Percentiles rank a stretch among this genome's conserved stretches.
Evolutionary conservation across 2,888 invertebrate genomes (phyloP).

Genomic region (Sisyra terminalis): DNA sequence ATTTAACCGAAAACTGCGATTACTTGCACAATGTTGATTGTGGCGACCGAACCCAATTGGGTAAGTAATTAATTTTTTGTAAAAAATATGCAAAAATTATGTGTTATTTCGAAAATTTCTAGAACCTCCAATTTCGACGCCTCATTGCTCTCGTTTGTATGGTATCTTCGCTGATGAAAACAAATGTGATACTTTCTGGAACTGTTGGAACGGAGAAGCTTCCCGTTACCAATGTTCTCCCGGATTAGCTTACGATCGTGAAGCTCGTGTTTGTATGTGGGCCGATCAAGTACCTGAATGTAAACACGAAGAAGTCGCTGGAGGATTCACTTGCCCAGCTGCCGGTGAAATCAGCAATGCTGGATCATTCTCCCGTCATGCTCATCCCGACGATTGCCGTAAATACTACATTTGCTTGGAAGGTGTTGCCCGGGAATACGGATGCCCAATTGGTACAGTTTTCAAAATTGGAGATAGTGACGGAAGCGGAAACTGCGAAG

Average conservation of each 20-base stretch:
- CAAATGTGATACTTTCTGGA: constrained; percentile 91
- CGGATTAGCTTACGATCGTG: constrained; percentile 85
- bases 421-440: constrained; percentile 81
- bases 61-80: constrained; percentile 31
- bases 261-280: constrained; percentile 92
- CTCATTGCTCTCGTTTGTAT: constrained; percentile 74
- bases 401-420: constrained; percentile 92
- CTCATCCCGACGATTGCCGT: constrained; percentile 87
- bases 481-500: constrained; percentile 84
- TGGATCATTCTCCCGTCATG: constrained; percentile 86
- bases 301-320: constrained; percentile 72
- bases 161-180: constrained; percentile 81
- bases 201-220: constrained; percentile 91
- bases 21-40: constrained; percentile 91
- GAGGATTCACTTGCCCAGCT: constrained; percentile 75
- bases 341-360: constrained; percentile 65
- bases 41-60: constrained; percentile 71
- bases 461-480: constrained; percentile 87
- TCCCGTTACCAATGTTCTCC: constrained; percentile 90
- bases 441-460: constrained; percentile 89
- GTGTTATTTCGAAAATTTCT: constrained; percentile 13
- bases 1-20: constrained; percentile 86
- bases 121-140: constrained; percentile 73
- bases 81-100: neutral
- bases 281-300: constrained; percentile 89